Base-by-base conservation (phyloP, 2,888 invertebrate genomes). In the Drosophila neoperkinsi region DNA sequence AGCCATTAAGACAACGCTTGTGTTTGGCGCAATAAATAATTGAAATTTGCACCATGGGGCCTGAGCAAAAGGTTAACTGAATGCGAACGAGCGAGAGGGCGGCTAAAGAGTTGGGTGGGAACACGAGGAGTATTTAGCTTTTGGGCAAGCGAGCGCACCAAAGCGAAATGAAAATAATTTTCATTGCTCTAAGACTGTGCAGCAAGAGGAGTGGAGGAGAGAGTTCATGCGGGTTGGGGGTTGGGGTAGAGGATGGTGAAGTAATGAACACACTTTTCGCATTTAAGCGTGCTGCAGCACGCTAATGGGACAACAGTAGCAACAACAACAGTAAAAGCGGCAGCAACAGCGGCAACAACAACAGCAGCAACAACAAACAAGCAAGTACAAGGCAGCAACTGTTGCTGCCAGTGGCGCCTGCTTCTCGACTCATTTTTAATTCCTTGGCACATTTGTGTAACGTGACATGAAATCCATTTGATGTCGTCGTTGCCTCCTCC, bases 391-490 rank as follows among this genome's bases (percentile, higher is more conserved):
- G 70, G 66, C 81, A 77, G 77, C 81, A 88, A 86, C 87, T 70
- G 87, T 84, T 88, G 84, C 89, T 77, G 71, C 65, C 77, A 79
- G 63, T 69, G 78, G 80, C 81, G 79, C 64, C 77, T 84, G 88
- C 64, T 67, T 77, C 79, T 73, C 84, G 77, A 84, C 81, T 84
- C 89, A 86, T 89, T 88, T 90, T 87, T 88, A 88, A 88, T 90
- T 90, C 84, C 88, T 90, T 84, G 81, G 81, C 80, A 82, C 88
- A 87, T 90, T 88, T 84, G 86, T 84, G 90, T 88, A 90, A 88
- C 87, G 90, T 87, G 88, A 90, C 90, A 88, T 88, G 88, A 86
- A 87, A 87, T 87, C 90, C 87, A 87, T 87, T 87, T 87, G 88
- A 87, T 90, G 88, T 85, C 77, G 74, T 71, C 77, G 70, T 81